Evolutionary conservation across 2,113 vertebrate genomes (phyloP).

Genomic region (Uria aalge): DNA sequence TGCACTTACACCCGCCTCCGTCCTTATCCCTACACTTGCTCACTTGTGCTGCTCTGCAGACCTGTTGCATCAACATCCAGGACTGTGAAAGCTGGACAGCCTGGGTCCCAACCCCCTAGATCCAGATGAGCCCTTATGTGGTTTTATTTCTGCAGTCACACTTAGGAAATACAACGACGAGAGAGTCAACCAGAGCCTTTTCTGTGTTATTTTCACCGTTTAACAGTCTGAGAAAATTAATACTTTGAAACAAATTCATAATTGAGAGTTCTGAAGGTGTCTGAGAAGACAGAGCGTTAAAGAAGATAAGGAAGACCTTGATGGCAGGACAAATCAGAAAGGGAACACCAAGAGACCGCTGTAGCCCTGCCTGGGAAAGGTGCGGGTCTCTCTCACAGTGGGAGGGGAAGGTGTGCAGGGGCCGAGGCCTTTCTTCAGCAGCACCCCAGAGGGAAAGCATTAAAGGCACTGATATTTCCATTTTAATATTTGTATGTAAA

Average conservation of each 20-base stretch:
- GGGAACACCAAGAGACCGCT: background rate
- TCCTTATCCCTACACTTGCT: background rate
- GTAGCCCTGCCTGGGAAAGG: background rate
- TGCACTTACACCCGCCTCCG: accelerated
- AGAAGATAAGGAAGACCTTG: background rate
- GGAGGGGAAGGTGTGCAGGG: background rate
- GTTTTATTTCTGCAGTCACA: background rate
- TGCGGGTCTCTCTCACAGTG: accelerated
- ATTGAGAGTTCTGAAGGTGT: background rate
- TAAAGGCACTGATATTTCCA: background rate
- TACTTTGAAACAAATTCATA: background rate
- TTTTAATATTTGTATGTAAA: background rate
- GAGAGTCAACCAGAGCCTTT: background rate
- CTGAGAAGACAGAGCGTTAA: background rate
- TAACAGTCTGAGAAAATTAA: background rate
- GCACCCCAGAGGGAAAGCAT: background rate
- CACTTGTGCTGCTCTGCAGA: background rate
- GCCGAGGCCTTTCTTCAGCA: background rate
- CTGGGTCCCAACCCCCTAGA: background rate
- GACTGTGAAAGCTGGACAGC: background rate
- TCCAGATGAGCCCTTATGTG: background rate
- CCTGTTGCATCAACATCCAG: background rate
- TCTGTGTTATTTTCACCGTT: background rate
- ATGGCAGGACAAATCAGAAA: background rate
- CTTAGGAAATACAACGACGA: background rate